These are phyloP conservation scores for Oncorhynchus tshawytscha DNA, from an alignment of 2,113 vertebrate species.

Conservation along the genomic window DNA sequence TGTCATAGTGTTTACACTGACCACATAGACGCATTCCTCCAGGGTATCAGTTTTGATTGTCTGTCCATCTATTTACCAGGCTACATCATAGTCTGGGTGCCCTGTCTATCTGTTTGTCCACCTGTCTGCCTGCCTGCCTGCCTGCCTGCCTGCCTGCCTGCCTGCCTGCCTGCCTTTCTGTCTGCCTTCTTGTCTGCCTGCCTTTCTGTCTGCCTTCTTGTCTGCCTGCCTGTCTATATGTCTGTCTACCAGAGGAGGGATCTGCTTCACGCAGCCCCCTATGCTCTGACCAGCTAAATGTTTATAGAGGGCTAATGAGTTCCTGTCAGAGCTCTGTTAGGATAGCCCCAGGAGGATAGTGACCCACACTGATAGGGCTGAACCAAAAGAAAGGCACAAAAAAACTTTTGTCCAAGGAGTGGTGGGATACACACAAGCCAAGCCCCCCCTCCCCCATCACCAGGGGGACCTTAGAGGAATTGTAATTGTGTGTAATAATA, in stretches of 20 bases:
- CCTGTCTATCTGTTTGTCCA: conserved; percentile 6
- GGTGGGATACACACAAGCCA: conserved; percentile 11
- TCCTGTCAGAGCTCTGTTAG: conserved; percentile 61
- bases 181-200: background rate
- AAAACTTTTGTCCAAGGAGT: conserved; percentile 35
- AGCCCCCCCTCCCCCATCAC: background rate
- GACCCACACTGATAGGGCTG: conserved; percentile 44
- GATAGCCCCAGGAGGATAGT: conserved; percentile 48
- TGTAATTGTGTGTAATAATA: conserved; percentile 42
- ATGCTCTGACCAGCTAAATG: conserved; percentile 61
- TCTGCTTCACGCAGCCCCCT: conserved; percentile 27
- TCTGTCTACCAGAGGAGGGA: conserved; percentile 11
- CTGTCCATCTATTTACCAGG: background rate
- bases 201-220: too few relatives aligned
- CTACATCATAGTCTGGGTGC: background rate
- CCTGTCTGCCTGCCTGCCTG: background rate
- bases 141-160: too few relatives aligned
- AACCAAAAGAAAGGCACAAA: conserved; percentile 23
- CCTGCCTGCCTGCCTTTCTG: background rate
- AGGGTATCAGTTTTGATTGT: background rate
- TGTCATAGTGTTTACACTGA: conserved; percentile 13
- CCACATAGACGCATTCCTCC: background rate
- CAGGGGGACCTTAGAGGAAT: conserved; percentile 20
- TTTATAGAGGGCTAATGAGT: conserved; percentile 74
- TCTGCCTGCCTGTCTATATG: background rate